Evolutionary conservation across 2,888 invertebrate species (phyloP), one percentile per base, ranked within the genome.

Genomic region (Pseudeuparius sepicola): DNA sequence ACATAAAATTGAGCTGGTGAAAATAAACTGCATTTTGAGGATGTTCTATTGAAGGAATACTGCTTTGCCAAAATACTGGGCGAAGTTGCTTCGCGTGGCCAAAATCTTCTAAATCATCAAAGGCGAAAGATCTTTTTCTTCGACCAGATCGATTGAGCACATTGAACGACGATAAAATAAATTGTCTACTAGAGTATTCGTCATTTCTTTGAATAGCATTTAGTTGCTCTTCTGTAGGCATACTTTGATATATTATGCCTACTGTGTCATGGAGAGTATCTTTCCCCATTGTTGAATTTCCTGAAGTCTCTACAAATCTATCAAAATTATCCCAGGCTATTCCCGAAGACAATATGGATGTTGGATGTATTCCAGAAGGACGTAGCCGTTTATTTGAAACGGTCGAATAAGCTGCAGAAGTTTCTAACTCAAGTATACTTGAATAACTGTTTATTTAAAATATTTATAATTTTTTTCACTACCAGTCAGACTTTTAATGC

Each of bases 241-340:
- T n/a, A n/a, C n/a, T n/a, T n/a, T n/a, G n/a, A n/a, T n/a, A n/a
- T n/a, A n/a, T n/a, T n/a, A n/a, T n/a, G n/a, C n/a, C n/a, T n/a
- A n/a, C n/a, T n/a, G n/a, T n/a, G n/a, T n/a, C n/a, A n/a, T n/a
- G n/a, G n/a, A n/a, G n/a, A n/a, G n/a, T n/a, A n/a, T n/a, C n/a
- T n/a, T n/a, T n/a, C n/a, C n/a, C n/a, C n/a, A n/a, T n/a, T n/a
- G n/a, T n/a, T n/a, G n/a, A n/a, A n/a, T n/a, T n/a, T n/a, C n/a
- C n/a, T n/a, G n/a, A n/a, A 5, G 45, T 48, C 11, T 49, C 44
- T 3, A 49, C 46, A 39, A 39, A 49, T 41, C 45, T 36, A 27
- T 50, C 50, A 24, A 32, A 50, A 43, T 49, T 48, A 41, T 49
- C 44, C 40, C 39, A 50, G 14, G 47, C 50, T 32, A 50, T 41